Base-by-base conservation (phyloP, 2,888 invertebrate species). In the Subacronicta megacephala region DNA sequence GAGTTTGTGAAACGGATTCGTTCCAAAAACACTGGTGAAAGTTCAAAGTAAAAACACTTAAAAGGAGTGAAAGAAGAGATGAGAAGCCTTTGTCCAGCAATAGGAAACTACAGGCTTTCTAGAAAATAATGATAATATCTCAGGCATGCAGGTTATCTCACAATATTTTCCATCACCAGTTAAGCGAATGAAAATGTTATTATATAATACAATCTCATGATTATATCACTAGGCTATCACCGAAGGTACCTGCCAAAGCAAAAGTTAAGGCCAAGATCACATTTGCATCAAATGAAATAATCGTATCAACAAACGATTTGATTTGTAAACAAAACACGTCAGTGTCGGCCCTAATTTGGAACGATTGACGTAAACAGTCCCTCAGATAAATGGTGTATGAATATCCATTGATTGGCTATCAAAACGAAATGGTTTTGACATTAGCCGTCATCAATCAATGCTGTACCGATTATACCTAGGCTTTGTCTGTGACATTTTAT, bases 301-400 rank as follows among this genome's bases (percentile, higher is more conserved):
- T 35, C n/a, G 9, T 38, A 17, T 20, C 46, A 41, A 40, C 36
- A 49, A 58, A 59, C 47, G 15, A 54, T 7, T 26, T 43, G 47
- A 60, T 70, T 5, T 52, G 40, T 56, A 69, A 37, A 49, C 73
- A 52, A 7, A 7, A 35, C 65, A 63, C 62, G 71, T 68, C 18
- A 63, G 41, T 47, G 29, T 6, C 23, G 5, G 33, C 3, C 74
- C 81, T 70, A 64, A 79, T 75, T 58, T 44, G 73, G 77, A 50
- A 40, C 52, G 58, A 73, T 72, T 81, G 81, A 82, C 81, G 81
- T 70, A 75, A 68, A 80, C 55, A 31, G n/a, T 64, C 46, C 44
- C 33, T 29, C 41, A 33, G 42, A 56, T 65, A 47, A 56, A 71
- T 29, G 47, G 33, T 57, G 55, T 56, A 56, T 52, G 56, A 54